Base-by-base conservation (phyloP, 2,113 vertebrate genomes). In the Lasiurus borealis region DNA sequence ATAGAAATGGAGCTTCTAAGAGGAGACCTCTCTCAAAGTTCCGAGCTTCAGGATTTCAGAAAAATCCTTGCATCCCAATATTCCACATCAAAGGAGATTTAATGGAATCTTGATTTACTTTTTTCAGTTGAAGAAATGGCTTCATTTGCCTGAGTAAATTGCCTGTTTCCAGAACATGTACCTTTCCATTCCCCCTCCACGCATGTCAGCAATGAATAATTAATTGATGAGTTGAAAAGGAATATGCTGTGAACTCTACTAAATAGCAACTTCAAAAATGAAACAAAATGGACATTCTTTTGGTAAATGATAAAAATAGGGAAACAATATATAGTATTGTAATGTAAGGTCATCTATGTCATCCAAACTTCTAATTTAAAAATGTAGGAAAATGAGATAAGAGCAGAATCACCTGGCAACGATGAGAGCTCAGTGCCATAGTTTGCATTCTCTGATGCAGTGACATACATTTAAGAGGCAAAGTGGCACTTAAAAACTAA, bases 1-100 rank as follows among this genome's bases (percentile, higher is more conserved):
- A n/a, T n/a, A n/a, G n/a, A n/a, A n/a, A n/a, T 29, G 76, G 44
- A 48, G 62, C 12, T 90, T 85, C 88, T 90, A 23, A 95, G 85
- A 31, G 50, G 64, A 27, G 69, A 40, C 1, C n/a, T 87, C 71
- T 90, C 80, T 88, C 54, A 62, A 88, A 88, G n/a, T 29, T 90
- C 12, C 48, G n/a, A 16, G 11, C 34, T 84, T 92, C 40, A 82
- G 25, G 36, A 40, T 93, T 21, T 93, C 64, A 57, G 72, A 54
- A 52, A 93, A 54, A 83, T 23, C 81, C 25, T 15, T 80, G 4
- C 8, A 36, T 7, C 7, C 46, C 54, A 29, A 11, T 64, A 69
- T 89, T 7, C 34, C 19, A 62, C 31, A 18, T 66, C 25, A 82
- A 48, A 88, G 25, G 57, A 57, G 44, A 72, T 31, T 18, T 23